Evolutionary conservation across 2,113 vertebrate species (phyloP).

Genomic region (Ammodytes marinus): DNA sequence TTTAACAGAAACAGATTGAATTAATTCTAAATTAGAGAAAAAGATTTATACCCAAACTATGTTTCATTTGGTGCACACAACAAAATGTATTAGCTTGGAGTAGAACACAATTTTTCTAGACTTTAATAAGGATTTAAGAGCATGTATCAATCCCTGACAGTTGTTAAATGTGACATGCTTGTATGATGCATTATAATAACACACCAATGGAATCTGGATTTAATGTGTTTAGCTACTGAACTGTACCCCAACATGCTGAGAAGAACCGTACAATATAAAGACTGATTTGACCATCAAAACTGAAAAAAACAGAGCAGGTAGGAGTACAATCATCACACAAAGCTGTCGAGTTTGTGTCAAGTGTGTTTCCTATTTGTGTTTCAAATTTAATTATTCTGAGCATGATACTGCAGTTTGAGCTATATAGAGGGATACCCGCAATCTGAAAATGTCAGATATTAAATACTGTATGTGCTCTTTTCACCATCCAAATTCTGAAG

Average conservation of each 20-base stretch:
- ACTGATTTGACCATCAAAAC: neutral
- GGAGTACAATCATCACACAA: neutral
- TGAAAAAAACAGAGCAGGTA: neutral
- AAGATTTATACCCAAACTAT: conserved; percentile 18
- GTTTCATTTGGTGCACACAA: conserved; percentile 13
- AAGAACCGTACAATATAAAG: neutral
- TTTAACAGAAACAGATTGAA: conserved; percentile 33
- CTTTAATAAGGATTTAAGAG: conserved; percentile 3
- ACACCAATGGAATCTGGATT: conserved; percentile 14
- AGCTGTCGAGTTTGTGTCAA: neutral
- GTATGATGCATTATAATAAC: neutral
- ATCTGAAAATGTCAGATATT: neutral
- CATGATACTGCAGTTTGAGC: neutral
- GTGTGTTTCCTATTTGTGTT: neutral
- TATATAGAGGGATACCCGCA: neutral
- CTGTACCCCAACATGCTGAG: conserved; percentile 4
- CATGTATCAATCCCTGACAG: conserved; percentile 2
- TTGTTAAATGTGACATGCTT: neutral
- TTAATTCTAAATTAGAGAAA: conserved; percentile 32
- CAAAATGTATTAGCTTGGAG: conserved; percentile 9
- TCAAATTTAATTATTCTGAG: neutral
- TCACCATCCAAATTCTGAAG: neutral
- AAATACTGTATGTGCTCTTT: neutral
- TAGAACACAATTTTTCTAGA: conserved; percentile 1
- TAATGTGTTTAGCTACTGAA: conserved; percentile 16